Base-by-base conservation (phyloP, 2,888 invertebrate species). In the Cephus rjabovi region DNA sequence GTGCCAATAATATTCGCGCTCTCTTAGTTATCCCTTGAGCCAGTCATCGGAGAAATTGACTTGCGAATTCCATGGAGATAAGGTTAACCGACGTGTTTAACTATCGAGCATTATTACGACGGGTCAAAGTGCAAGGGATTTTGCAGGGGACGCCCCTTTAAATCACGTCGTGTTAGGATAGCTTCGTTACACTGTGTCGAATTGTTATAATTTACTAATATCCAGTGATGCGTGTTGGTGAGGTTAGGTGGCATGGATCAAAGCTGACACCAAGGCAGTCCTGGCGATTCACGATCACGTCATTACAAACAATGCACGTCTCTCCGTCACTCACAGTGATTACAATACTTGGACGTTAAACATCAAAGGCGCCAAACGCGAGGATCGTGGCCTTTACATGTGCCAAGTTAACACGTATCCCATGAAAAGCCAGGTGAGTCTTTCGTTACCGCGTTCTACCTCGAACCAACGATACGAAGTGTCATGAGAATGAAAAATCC, bases 321-420 rank as follows among this genome's bases (percentile, higher is more conserved):
- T 97, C 89, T 95, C 96, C 88, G 97, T 97, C 88, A 97, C 97
- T 83, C 97, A 97, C 94, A 97, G 96, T 92, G 97, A 97, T 93
- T 96, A 95, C 93, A 97, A 97, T 92, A 98, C 97, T 87, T 98
- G 98, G 98, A 97, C 97, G 81, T 94, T 98, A 86, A 96, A 96
- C 92, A 97, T 98, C 90, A 94, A 96, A 86, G 95, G 95, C 85
- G 97, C 97, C 85, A 95, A 95, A 90, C 94, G 96, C 87, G 96
- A 97, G 91, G 98, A 98, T 93, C 93, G 97, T 81, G 98, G 98
- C 87, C 95, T 96, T 92, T 97, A 97, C 92, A 97, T 97, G 97
- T 97, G 97, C 93, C 98, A 98, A 94, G 97, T 98, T 89, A 98
- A 98, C 92, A 98, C 97, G 79, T 96, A 97, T 92, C 97, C 97